Evolutionary conservation across 2,797 vertebrate species (phyloP), one percentile per base, ranked within the genome.

Genomic region (Crypturellus tataupa): DNA sequence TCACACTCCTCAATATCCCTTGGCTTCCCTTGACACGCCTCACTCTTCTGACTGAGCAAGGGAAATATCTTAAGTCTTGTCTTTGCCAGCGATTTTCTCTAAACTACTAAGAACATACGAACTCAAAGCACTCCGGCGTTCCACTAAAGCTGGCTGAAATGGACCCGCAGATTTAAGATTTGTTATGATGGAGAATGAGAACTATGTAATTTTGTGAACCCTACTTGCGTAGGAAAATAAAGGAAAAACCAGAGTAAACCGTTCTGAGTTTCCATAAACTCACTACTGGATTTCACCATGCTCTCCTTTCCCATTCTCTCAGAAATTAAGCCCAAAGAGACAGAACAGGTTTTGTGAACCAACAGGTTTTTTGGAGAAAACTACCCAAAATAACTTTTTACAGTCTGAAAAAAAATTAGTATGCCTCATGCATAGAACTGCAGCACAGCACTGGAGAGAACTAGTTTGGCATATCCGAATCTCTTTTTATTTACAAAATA

Each of bases 361-460:
- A 79, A 73, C 20, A 42, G 16, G 7, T 90, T 14, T 86, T 56
- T 31, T 5, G n/a, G 69, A 94, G 64, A 89, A 93, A 87, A 92
- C 25, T 42, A 53, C 16, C 40, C 55, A 56, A 18, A 56, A 73
- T 55, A 86, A 79, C 33, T 83, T 90, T 60, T 83, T 82, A 59
- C 40, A 65, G 65, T 59, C 62, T 72, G 42, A 59, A 71, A 87
- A 87, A 49, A 95, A 89, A 95, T 95, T 93, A 85, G 90, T 89
- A 95, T 94, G 82, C 92, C 27, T 92, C 21, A 76, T 80, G 81
- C 84, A 92, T 79, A 76, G 63, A 85, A 4, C 84, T 95, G 91
- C 94, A 95, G 89, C 69, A 33, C 90, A 71, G 62, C 76, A 80
- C 58, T 89, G 82, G 92, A 91, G 91, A 87, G 49, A 81, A 69